Base-by-base conservation (phyloP, 1,140 invertebrate genomes). In the Adelges cooleyi region DNA sequence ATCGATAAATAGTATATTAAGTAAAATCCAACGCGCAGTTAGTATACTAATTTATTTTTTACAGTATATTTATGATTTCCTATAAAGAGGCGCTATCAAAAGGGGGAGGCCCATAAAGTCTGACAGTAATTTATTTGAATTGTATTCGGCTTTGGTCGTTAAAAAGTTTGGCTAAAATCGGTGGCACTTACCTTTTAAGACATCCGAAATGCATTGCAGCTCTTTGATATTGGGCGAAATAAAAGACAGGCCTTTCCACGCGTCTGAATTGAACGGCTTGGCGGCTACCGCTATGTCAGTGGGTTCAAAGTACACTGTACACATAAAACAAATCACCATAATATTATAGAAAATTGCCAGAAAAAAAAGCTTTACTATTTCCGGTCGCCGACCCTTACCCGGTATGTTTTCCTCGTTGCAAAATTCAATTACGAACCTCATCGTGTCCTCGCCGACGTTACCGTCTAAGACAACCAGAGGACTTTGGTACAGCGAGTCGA, bases 391-490 rank as follows among this genome's bases (percentile, higher is more conserved):
- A 15, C n/a, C 4, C 79, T 78, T 74, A 87, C 85, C 83, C 73
- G 89, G 87, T 70, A 85, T 80, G 33, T 80, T 71, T 29, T 81
- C 72, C 53, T 78, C 69, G 5, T 75, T 65, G 36, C 87, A 88
- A 6, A 86, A 70, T 59, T 83, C 72, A 48, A 90, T 72, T 13
- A 84, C 74, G 65, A 78, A 77, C 49, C 80, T 74, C 71, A 94
- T 85, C 1, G 86, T 82, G 25, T 81, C 74, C 48, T 79, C 54
- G 13, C 86, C 80, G 49, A 86, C 74, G 76, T 94, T 95, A 22
- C 84, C 89, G 77, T 95, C 92, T 22, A 94, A 74, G 42, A 92
- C 75, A 25, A 95, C 80, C 11, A 94, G 71, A 5, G 86, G 81
- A 1, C 87, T 80, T 18, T 75, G 72, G 62, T 78, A 73, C 17